Percentiles rank a stretch among this genome's conserved stretches.
Evolutionary conservation across 1,140 invertebrate species (phyloP).

Genomic region (Lanistes nyassanus): DNA sequence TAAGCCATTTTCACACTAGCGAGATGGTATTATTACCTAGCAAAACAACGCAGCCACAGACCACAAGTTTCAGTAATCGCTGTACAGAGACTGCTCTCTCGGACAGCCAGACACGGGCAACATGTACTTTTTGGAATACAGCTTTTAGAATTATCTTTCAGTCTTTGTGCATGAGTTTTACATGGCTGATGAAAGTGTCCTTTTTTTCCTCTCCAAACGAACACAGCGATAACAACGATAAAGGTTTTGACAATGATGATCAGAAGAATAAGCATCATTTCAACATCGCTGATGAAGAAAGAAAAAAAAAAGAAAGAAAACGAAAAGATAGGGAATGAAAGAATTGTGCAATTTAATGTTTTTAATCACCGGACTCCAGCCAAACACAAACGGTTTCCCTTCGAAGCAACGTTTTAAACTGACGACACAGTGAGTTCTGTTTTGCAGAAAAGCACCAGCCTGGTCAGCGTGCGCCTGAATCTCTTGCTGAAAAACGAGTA

Average conservation of each 20-base stretch:
- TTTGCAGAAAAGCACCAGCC: conserved; percentile 68
- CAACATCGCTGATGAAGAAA: not conserved
- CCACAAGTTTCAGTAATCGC: too few species aligned
- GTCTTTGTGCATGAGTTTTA: too few species aligned
- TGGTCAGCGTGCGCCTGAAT: conserved; percentile 78
- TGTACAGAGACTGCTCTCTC: too few species aligned
- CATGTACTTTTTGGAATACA: too few species aligned
- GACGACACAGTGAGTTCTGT: not conserved
- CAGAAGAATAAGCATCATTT: not conserved
- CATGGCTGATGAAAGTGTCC: too few species aligned
- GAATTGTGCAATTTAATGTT: not conserved
- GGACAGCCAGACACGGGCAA: too few species aligned
- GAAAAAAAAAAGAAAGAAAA: not conserved
- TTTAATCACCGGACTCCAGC: not conserved
- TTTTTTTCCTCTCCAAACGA: not conserved
- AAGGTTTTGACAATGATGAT: not conserved
- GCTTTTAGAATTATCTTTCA: too few species aligned
- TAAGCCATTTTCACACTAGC: too few species aligned
- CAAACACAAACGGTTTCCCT: not conserved
- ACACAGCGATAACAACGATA: not conserved
- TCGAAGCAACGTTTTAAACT: not conserved
- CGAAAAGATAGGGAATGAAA: not conserved
- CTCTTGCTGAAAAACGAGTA: conserved; percentile 82
- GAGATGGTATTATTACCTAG: too few species aligned
- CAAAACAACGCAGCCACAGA: too few species aligned